These are phyloP conservation scores for Phragmatobia fuliginosa DNA, from an alignment of 2,888 invertebrate genomes.

Conservation along the genomic window DNA sequence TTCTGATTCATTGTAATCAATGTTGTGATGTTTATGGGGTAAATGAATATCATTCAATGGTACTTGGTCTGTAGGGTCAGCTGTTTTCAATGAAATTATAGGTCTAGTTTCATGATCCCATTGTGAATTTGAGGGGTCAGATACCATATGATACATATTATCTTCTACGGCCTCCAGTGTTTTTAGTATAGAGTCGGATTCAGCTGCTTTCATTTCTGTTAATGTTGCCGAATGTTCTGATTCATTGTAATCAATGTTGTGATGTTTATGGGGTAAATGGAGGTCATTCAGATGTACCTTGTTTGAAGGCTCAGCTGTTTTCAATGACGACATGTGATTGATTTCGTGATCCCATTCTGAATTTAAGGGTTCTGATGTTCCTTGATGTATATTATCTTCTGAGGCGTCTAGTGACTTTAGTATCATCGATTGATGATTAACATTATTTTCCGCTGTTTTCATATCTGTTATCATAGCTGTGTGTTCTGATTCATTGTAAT, in stretches of 20 bases:
- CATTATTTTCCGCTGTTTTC: constrained; percentile 4
- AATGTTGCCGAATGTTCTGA: constrained; percentile 2
- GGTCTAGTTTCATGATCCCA: constrained; percentile 5
- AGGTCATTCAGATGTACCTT: background rate
- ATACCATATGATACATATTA: background rate
- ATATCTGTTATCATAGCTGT: constrained; percentile 5
- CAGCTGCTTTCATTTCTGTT: constrained; percentile 10
- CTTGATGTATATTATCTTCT: constrained; percentile 25
- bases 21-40: constrained; percentile 12
- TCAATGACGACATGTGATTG: constrained; percentile 37
- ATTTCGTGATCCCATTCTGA: constrained; percentile 38
- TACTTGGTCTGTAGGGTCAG: background rate
- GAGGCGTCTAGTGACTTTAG: constrained; percentile 32
- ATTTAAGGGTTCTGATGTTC: constrained; percentile 23
- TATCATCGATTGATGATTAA: background rate
- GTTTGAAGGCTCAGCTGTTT: constrained; percentile 27
- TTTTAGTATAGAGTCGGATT: background rate
- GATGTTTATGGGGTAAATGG: background rate
- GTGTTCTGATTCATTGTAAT: constrained; percentile 16
- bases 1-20: constrained; percentile 14
- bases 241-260: background rate
- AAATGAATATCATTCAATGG: background rate
- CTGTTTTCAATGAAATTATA: background rate
- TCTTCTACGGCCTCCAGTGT: background rate
- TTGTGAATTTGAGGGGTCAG: background rate